These are phyloP conservation scores for Spodoptera frugiperda DNA, from an alignment of 1,140 invertebrate species.

Conservation along the genomic window DNA sequence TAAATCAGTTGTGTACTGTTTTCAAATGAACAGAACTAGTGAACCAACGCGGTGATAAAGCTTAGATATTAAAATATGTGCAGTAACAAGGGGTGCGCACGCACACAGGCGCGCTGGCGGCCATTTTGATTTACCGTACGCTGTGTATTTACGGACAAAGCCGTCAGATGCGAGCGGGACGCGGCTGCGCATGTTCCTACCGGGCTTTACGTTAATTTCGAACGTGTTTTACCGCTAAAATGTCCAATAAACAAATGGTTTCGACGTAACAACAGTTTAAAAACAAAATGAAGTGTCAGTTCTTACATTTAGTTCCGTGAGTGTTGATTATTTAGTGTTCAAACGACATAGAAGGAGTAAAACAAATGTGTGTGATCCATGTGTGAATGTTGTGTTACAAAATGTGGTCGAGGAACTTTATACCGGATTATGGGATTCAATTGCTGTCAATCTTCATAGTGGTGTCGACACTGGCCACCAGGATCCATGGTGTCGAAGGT, in stretches of 20 bases:
- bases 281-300: constrained; percentile 85
- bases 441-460: constrained; percentile 72
- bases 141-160: constrained; percentile 84
- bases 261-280: constrained; percentile 80
- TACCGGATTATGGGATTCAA: constrained; percentile 85
- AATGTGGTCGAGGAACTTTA: constrained; percentile 86
- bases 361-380: constrained; percentile 85
- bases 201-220: constrained; percentile 73
- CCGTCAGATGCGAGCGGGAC: constrained; percentile 84
- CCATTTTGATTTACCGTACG: constrained; percentile 85
- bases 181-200: constrained; percentile 83
- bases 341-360: constrained; percentile 81
- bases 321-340: constrained; percentile 78
- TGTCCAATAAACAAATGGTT: constrained; percentile 74
- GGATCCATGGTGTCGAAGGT: constrained; percentile 80
- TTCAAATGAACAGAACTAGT: constrained; percentile 53
- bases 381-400: constrained; percentile 85
- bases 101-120: constrained; percentile 73
- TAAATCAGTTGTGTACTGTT: constrained; percentile 62
- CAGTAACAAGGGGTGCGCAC: constrained; percentile 71
- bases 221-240: constrained; percentile 85
- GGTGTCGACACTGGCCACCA: constrained; percentile 70
- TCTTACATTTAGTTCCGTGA: constrained; percentile 85
- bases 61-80: constrained; percentile 56
- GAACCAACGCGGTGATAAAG: constrained; percentile 24